Evolutionary conservation across 2,113 vertebrate genomes (phyloP), one percentile per base, ranked within the genome.

Genomic region (Poicephalus meyeri): DNA sequence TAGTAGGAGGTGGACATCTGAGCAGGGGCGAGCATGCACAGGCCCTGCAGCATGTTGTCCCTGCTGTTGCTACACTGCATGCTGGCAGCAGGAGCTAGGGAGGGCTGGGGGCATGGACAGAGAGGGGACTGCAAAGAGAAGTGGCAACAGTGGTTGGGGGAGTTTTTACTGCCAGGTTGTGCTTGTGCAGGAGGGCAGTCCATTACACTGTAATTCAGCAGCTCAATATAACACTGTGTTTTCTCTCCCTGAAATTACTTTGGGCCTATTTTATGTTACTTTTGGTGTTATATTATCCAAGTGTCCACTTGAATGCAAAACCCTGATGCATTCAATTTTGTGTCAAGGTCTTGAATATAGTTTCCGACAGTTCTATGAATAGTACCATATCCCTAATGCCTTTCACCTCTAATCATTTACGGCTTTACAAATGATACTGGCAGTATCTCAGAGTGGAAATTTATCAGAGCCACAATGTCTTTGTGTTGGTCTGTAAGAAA

Each of bases 351-450:
- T 76, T 82, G n/a, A 68, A 74, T 52, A 1, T n/a, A 49, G 47
- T 81, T 93, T 86, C 42, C 88, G 58, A 56, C 35, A 50, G 28
- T 79, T n/a, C 55, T 58, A 58, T 58, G 20, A 20, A 23, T n/a
- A n/a, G 33, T 76, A 52, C 37, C 1, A 0, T 79, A 46, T 69
- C 47, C 41, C 44, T 78, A 49, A 41, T 72, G n/a, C 42, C n/a
- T 93, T 82, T 47, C 29, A 60, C 24, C n/a, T 93, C 41, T 89
- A 81, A 69, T 79, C n/a, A 9, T 72, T 70, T 70, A n/a, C 37
- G 78, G 53, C 66, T 83, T 82, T 85, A 89, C 84, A 88, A 73
- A 95, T 93, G n/a, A 50, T 23, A 50, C n/a, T 81, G 87, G 58
- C 37, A 52, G 28, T 52, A 11, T 71, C 66, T 89, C 50, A 64